Base-by-base conservation (phyloP, 2,797 vertebrate species). In the Hephaestus fuliginosus region DNA sequence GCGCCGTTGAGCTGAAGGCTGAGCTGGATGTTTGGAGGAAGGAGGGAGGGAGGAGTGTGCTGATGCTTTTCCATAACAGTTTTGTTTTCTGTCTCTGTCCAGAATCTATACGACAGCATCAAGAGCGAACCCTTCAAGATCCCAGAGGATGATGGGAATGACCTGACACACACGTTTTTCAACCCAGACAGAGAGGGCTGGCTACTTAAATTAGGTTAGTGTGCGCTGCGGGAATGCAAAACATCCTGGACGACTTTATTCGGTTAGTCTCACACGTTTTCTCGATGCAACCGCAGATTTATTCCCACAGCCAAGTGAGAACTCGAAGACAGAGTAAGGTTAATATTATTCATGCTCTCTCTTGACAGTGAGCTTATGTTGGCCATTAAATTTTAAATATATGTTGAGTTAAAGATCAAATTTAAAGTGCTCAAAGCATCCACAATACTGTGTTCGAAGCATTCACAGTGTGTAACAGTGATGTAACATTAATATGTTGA, bases 131-230 rank as follows among this genome's bases (percentile, higher is more conserved):
- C 97, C 51, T 98, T 98, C 87, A 98, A 98, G 93, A 98, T 98
- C 90, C 97, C 97, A 0, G 97, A 99, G 94, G 98, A 99, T 6
- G 98, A 99, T 18, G 98, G 98, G 73, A 99, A 99, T 3, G 98
- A 99, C 94, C 93, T 99, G 91, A 99, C 97, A 0, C 98, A 99
- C 91, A 99, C 97, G 0, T 99, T 99, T 95, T 98, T 98, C 93
- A 98, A 98, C 94, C 97, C 97, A 0, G 97, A 98, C 94, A 94
- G 97, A 75, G 97, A 98, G 90, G 97, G 97, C 90, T 98, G 97
- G 97, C 96, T 98, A 86, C 97, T 98, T 22, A 98, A 98, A 94
- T 93, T 98, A 93, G 97, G 97, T 98, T 90, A 93, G 97, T 92
- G 62, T 62, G 41, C 53, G 67, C 56, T 10, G 61, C 77, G 53